Percentiles rank a stretch among this genome's conserved stretches.
These are phyloP conservation scores for Acanthurus lineatus DNA, from an alignment of 2,797 vertebrate species.

Conservation along the genomic window DNA sequence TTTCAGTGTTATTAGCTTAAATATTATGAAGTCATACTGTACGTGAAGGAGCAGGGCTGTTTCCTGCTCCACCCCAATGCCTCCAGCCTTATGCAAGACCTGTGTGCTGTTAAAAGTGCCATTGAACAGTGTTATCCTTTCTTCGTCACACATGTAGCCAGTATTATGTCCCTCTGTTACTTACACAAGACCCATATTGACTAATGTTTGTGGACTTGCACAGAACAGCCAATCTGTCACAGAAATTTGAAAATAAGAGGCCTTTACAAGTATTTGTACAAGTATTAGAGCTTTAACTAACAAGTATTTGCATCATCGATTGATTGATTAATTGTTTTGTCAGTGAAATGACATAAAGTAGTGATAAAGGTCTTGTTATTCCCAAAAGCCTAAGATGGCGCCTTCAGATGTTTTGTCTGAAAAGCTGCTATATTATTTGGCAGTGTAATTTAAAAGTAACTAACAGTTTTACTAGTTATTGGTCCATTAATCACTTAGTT, in stretches of 20 bases:
- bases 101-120: conserved; percentile 88
- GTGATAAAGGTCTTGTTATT: background rate
- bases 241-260: background rate
- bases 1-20: conserved; percentile 71
- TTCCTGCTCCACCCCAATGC: conserved; percentile 77
- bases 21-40: conserved; percentile 62
- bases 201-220: conserved; percentile 79
- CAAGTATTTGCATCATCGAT: background rate
- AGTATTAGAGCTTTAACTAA: too few species aligned
- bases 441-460: too few species aligned
- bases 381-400: too few species aligned
- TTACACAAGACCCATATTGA: conserved; percentile 66
- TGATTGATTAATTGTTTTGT: background rate
- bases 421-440: too few species aligned
- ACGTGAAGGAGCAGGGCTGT: conserved; percentile 67
- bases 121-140: conserved; percentile 84
- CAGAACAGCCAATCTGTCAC: conserved; percentile 62
- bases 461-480: too few species aligned
- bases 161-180: conserved; percentile 71
- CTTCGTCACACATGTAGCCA: conserved; percentile 74
- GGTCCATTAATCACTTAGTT: too few species aligned
- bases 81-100: conserved; percentile 90
- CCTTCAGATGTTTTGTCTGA: background rate
- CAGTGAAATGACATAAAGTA: background rate
- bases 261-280: conserved; percentile 16